Base-by-base conservation (phyloP, 1,140 invertebrate species). In the Euura saliciscinereae region DNA sequence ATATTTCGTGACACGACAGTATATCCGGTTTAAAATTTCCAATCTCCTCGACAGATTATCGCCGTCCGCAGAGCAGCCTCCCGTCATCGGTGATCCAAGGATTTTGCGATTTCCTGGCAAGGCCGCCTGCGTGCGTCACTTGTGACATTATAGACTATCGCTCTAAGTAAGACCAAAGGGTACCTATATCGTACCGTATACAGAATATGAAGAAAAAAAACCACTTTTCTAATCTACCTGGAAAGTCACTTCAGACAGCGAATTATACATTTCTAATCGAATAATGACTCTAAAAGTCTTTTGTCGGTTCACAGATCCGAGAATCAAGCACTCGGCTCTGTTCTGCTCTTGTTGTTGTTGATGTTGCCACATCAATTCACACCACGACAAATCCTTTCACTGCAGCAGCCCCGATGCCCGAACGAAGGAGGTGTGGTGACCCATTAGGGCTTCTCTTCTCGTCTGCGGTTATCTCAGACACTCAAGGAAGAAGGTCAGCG, bases 21-120 rank as follows among this genome's bases (percentile, higher is more conserved):
- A n/a, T n/a, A 59, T 59, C 51, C 51, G 51, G 51, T 6, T 59
- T n/a, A 4, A 59, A 6, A 59, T 5, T 59, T 59, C 13, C 51
- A 59, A 6, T 59, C 51, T n/a, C 8, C 6, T 11, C 10, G 10
- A n/a, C 10, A 59, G 5, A 8, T n/a, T n/a, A 11, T 6, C 3
- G 3, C 51, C 51, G 5, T 59, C 28, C 28, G 28, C 28, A 28
- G 28, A 28, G 28, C 28, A 28, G 28, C 28, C 28, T 28, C 28
- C 28, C 28, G 28, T 28, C 28, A 28, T 28, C 28, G 28, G 28
- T 28, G 28, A 28, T 6, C 51, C 51, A 59, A 59, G 51, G 51
- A 59, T 59, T 59, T 59, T n/a, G 51, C 51, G 51, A 59, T 59
- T 59, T 59, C 51, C 51, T 59, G 51, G 51, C 51, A 59, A 59